phyloP scores from a whole-genome alignment of 2,113 vertebrate genomes.

The Mixornis gularis region DNA sequence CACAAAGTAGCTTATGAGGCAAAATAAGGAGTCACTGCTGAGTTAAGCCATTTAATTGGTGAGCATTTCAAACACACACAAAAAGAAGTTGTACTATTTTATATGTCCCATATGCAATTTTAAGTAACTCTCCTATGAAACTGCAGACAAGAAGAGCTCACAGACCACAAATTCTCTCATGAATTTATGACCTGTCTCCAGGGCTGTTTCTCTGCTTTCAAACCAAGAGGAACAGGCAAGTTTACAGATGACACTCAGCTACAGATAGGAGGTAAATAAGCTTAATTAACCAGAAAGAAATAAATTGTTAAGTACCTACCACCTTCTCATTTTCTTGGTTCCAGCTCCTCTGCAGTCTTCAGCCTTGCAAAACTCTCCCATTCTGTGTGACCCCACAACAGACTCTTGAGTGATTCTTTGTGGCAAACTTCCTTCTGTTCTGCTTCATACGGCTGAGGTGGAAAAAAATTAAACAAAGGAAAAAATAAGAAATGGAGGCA shows the following conservation, averaged over 20 bases:
- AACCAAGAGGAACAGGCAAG: neutral
- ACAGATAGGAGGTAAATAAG: neutral
- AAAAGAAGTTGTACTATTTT: neutral
- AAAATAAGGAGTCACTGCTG: neutral
- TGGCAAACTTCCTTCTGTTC: slow-evolving; percentile 6
- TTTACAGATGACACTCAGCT: neutral
- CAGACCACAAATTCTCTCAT: neutral
- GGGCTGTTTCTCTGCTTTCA: neutral
- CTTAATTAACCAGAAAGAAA: neutral
- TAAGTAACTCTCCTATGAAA: neutral
- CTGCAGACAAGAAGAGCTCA: neutral
- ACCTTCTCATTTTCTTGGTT: slow-evolving; percentile 3
- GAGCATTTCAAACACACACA: neutral
- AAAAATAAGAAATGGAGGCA: neutral
- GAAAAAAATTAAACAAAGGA: neutral
- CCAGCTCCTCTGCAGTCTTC: neutral
- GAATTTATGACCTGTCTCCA: neutral
- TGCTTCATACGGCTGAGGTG: neutral
- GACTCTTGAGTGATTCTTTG: neutral
- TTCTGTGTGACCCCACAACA: neutral
- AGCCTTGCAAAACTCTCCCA: neutral
- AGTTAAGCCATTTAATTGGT: neutral
- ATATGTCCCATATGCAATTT: neutral
- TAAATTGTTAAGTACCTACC: neutral
- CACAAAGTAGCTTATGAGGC: neutral